Conservation (phyloP, 2,797 vertebrate genomes). For the Discoglossus pictus region DNA sequence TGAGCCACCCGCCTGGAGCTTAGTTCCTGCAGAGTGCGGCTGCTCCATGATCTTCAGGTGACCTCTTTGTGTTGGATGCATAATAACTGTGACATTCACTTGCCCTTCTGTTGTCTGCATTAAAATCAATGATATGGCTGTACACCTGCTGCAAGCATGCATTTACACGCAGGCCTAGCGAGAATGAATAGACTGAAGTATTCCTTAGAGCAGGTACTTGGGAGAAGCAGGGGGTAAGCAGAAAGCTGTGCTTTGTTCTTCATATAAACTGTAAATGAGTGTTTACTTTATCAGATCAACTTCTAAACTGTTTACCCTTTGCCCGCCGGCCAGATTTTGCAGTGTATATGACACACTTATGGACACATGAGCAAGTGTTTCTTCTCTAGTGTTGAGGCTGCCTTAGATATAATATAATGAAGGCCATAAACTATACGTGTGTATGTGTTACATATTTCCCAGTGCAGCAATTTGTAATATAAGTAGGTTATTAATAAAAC, state of each 20-base stretch:
- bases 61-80: constrained; percentile 30
- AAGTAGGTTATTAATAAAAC: neutral
- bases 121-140: constrained; percentile 39
- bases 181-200: constrained; percentile 27
- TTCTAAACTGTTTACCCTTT: neutral
- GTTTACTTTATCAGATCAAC: neutral
- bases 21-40: neutral
- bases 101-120: constrained; percentile 38
- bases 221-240: constrained; percentile 5
- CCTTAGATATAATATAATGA: constrained; percentile 6
- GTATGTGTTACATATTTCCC: neutral
- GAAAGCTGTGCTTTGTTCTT: constrained; percentile 22
- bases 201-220: constrained; percentile 29
- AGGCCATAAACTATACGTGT: constrained; percentile 2
- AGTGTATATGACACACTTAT: too few relatives aligned
- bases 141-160: constrained; percentile 31
- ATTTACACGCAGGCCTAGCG: constrained; percentile 17
- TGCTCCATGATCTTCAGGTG: constrained; percentile 13
- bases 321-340: neutral
- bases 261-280: constrained; percentile 13
- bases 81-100: constrained; percentile 35
- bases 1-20: neutral
- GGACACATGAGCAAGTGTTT: neutral
- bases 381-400: neutral
- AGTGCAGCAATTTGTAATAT: constrained; percentile 1